Evolutionary conservation across 2,888 invertebrate genomes (phyloP).

Genomic region (Macaria notata): DNA sequence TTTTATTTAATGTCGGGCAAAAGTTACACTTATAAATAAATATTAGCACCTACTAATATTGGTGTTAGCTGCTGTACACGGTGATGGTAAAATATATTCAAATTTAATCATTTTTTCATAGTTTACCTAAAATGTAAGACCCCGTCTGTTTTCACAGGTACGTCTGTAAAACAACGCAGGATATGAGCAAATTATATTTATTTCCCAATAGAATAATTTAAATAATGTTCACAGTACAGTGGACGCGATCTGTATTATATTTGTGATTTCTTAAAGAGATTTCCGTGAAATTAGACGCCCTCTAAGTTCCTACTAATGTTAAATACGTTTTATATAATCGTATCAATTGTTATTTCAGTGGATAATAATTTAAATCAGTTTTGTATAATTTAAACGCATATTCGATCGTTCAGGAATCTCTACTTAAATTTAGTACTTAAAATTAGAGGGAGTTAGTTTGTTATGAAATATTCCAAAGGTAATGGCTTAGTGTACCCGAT

Average conservation of each 20-base stretch:
- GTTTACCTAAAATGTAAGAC: slow-evolving; percentile 44
- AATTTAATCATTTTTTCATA: slow-evolving; percentile 25
- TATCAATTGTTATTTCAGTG: slow-evolving; percentile 13
- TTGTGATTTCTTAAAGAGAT: slow-evolving; percentile 59
- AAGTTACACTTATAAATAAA: slow-evolving; percentile 7
- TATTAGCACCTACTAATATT: background rate
- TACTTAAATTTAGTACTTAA: slow-evolving; percentile 78
- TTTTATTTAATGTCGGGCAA: slow-evolving; percentile 41
- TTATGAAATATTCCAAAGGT: slow-evolving; percentile 57
- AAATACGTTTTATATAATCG: background rate
- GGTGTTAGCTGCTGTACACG: slow-evolving; percentile 11
- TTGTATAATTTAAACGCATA: slow-evolving; percentile 13
- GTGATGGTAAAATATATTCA: slow-evolving; percentile 26
- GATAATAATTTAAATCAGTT: slow-evolving; percentile 16
- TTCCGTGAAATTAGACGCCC: slow-evolving; percentile 51
- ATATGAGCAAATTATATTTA: slow-evolving; percentile 62
- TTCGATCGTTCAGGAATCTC: slow-evolving; percentile 60
- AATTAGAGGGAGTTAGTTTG: slow-evolving; percentile 55
- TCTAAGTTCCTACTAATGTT: slow-evolving; percentile 63
- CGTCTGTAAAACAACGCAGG: slow-evolving; percentile 67
- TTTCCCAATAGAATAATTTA: slow-evolving; percentile 40
- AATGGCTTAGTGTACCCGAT: slow-evolving; percentile 55
- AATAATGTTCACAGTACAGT: slow-evolving; percentile 37
- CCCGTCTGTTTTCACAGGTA: slow-evolving; percentile 72
- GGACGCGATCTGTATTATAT: slow-evolving; percentile 49